Conservation (phyloP, 2,888 invertebrate species). For the Apamea sordens region DNA sequence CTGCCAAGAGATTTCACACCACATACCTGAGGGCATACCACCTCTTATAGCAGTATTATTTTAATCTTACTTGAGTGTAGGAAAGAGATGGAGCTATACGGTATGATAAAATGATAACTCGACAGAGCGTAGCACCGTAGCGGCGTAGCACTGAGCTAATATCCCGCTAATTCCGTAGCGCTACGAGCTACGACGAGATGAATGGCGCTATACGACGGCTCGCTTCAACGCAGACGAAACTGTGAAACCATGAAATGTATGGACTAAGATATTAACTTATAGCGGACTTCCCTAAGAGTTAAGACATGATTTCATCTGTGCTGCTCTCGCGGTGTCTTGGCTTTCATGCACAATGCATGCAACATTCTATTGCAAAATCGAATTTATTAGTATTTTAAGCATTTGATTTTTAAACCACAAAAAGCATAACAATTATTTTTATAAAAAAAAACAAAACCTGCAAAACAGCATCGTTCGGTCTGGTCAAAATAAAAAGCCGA, state of each 20-base stretch:
- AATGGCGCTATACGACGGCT: constrained; percentile 36
- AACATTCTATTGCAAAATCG: not conserved
- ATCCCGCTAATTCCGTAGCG: constrained; percentile 44
- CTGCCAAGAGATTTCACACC: not conserved
- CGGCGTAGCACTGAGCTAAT: constrained; percentile 34
- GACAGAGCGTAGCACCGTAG: constrained; percentile 29
- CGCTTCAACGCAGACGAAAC: constrained; percentile 24
- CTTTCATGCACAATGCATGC: not conserved
- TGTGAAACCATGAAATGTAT: constrained; percentile 26
- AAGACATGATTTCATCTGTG: not conserved
- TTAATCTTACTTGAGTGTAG: not conserved
- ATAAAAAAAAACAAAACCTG: no score
- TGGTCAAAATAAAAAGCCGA: not conserved
- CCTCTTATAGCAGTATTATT: not conserved
- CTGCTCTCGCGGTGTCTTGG: not conserved
- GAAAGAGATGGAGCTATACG: not conserved
- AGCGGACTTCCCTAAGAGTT: not conserved
- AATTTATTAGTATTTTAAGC: not conserved
- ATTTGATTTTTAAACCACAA: not conserved
- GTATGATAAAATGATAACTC: constrained; percentile 11
- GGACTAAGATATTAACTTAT: not conserved
- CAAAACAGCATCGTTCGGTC: not conserved
- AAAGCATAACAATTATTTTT: not conserved
- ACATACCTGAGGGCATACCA: not conserved
- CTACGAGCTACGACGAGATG: constrained; percentile 46